Base-by-base conservation (phyloP, 2,113 vertebrate genomes). In the Alosa alosa region DNA sequence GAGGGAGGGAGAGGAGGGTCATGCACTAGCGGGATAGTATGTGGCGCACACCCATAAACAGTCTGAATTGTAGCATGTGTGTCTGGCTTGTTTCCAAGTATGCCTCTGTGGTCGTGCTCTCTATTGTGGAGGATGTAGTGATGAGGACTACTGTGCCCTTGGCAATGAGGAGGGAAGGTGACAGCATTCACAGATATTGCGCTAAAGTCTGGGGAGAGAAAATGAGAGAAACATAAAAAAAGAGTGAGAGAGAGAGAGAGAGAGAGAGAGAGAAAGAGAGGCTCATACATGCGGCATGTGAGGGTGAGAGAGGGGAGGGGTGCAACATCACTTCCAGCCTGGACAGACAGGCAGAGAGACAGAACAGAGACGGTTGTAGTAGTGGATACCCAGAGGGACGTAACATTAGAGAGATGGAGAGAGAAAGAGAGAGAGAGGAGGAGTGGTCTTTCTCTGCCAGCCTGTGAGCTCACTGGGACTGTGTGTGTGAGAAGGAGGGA, bases 291-390 rank as follows among this genome's bases (percentile, higher is more conserved):
- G 55, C 55, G 55, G 60, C 25, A 36, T 72, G 64, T 78, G 31
- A 6, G 72, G 31, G 64, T 68, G 15, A 82, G 83, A 72, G 47
- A 68, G 84, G 52, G 84, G 87, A 44, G 84, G 68, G 31, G 78
- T 18, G 11, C 82, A 31, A 82, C 78, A 87, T 84, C 64, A 83
- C 88, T 85, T 81, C 83, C 84, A 86, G 89, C 82, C 86, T 22
- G 55, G 13, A 36, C 72, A 60, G 60, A 22, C 18, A 17, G 72
- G 72, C 72, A 39, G 72, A 75, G 17, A 60, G 55, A 22, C 55
- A 68, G 64, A 68, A 39, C 13, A 15, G 31, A 78, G 15, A 36
- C 15, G 36, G 72, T 72, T 78, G 72, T 78, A 78, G 72, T 78
- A 39, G 31, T 36, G 72, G 25, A 78, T 78, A 36, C 25, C 72